These are phyloP conservation scores for Empidonax alnorum DNA, from an alignment of 2,113 vertebrate species.

Conservation along the genomic window DNA sequence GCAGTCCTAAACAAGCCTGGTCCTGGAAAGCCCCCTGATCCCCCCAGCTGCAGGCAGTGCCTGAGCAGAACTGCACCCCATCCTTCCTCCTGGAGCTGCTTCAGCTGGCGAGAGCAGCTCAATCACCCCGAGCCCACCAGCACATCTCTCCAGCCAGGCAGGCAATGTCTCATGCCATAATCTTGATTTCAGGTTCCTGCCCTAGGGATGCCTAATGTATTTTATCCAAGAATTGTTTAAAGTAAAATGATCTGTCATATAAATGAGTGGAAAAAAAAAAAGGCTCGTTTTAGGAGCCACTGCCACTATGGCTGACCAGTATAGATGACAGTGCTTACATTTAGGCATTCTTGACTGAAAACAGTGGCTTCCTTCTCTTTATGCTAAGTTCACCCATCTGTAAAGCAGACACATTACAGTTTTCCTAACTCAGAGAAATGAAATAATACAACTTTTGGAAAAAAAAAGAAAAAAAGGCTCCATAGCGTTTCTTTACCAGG, in stretches of 20 bases:
- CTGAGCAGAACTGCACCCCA: background rate
- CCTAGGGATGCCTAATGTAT: slow-evolving; percentile 24
- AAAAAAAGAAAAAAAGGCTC: slow-evolving; percentile 13
- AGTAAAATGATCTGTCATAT: slow-evolving; percentile 59
- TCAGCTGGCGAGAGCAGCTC: background rate
- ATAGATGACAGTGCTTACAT: slow-evolving; percentile 35
- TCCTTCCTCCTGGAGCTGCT: background rate
- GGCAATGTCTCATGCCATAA: background rate
- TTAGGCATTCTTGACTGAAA: slow-evolving; percentile 32
- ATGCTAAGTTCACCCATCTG: slow-evolving; percentile 54
- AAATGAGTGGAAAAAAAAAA: slow-evolving; percentile 15
- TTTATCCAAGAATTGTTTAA: slow-evolving; percentile 31
- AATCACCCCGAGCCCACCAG: background rate
- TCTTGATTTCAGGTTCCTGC: slow-evolving; percentile 9
- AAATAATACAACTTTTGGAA: slow-evolving; percentile 34
- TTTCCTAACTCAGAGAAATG: slow-evolving; percentile 66
- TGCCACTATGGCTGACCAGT: background rate
- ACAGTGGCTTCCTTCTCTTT: slow-evolving; percentile 15
- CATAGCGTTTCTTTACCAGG: slow-evolving; percentile 23
- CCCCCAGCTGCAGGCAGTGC: background rate
- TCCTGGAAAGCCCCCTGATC: background rate
- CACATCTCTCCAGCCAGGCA: background rate
- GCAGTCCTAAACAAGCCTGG: background rate
- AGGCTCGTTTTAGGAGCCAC: slow-evolving; percentile 22
- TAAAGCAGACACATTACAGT: slow-evolving; percentile 53